Evolutionary conservation across 2,888 invertebrate species (phyloP).

Genomic region (Drosophila gaucha): DNA sequence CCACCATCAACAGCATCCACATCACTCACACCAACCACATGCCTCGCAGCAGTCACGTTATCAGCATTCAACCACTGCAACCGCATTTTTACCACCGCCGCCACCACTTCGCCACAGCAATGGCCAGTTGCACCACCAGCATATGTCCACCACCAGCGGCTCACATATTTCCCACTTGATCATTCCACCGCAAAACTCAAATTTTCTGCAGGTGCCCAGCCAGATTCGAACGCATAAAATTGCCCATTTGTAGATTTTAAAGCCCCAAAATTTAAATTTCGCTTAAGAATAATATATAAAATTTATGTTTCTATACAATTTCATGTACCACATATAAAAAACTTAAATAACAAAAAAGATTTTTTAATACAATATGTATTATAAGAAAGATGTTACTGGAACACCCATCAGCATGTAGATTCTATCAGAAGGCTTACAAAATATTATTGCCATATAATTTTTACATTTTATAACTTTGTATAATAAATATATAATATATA

Average conservation of each 20-base stretch:
- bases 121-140: slow-evolving; percentile 27
- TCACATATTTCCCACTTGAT: slow-evolving; percentile 73
- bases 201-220: slow-evolving; percentile 78
- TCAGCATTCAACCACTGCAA: slow-evolving; percentile 64
- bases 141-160: slow-evolving; percentile 29
- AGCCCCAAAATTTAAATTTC: neutral
- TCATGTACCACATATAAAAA: neutral
- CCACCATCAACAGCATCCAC: slow-evolving; percentile 29
- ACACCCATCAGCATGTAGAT: neutral
- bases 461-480: slow-evolving; percentile 1
- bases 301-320: neutral
- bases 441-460: slow-evolving; percentile 8
- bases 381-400: neutral
- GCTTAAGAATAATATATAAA: neutral
- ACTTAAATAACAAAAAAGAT: neutral
- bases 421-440: neutral
- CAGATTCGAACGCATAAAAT: slow-evolving; percentile 62
- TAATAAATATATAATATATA: slow-evolving; percentile 15
- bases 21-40: slow-evolving; percentile 30
- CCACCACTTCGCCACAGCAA: slow-evolving; percentile 21
- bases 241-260: slow-evolving; percentile 66
- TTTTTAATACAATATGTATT: neutral
- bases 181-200: slow-evolving; percentile 82
- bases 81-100: slow-evolving; percentile 62
- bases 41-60: slow-evolving; percentile 50